Evolutionary conservation across 2,797 vertebrate species (phyloP).

Genomic region (Poecilia gillii): DNA sequence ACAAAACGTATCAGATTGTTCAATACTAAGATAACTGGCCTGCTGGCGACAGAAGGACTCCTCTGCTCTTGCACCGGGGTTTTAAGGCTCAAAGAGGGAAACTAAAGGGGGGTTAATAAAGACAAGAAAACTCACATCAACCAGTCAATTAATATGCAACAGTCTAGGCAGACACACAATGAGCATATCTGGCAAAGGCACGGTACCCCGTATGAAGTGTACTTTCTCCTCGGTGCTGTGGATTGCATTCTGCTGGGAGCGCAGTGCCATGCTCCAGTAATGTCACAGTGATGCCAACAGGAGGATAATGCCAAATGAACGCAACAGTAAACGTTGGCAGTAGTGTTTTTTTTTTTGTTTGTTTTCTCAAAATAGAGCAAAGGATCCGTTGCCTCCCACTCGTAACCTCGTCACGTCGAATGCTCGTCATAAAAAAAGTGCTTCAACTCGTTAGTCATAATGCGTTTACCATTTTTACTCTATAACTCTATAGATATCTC

Average conservation of each 20-base stretch:
- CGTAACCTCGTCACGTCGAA: conserved; percentile 73
- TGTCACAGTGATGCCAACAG: conserved; percentile 72
- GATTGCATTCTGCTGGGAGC: conserved; percentile 40
- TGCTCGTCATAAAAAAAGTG: conserved; percentile 82
- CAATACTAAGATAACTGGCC: conserved; percentile 58
- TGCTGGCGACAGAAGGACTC: conserved; percentile 34
- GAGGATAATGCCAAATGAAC: conserved; percentile 69
- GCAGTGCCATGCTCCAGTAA: conserved; percentile 51
- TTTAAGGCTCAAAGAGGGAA: conserved; percentile 38
- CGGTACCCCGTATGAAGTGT: conserved; percentile 25
- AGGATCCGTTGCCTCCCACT: conserved; percentile 35
- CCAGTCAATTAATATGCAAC: conserved; percentile 54
- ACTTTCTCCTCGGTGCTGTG: conserved; percentile 33
- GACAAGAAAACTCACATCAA: conserved; percentile 43
- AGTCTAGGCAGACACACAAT: conserved; percentile 41
- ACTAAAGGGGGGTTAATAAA: conserved; percentile 29
- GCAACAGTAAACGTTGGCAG: conserved; percentile 70
- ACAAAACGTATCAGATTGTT: conserved; percentile 44
- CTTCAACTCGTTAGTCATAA: conserved; percentile 83
- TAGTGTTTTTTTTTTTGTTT: conserved; percentile 44
- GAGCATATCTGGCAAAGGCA: conserved; percentile 49
- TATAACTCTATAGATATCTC: conserved; percentile 83
- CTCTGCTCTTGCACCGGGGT: conserved; percentile 40
- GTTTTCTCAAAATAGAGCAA: conserved; percentile 49
- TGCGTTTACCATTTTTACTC: conserved; percentile 72